phyloP scores from a whole-genome alignment of 2,113 vertebrate species.

The Ceyx margarethae region DNA sequence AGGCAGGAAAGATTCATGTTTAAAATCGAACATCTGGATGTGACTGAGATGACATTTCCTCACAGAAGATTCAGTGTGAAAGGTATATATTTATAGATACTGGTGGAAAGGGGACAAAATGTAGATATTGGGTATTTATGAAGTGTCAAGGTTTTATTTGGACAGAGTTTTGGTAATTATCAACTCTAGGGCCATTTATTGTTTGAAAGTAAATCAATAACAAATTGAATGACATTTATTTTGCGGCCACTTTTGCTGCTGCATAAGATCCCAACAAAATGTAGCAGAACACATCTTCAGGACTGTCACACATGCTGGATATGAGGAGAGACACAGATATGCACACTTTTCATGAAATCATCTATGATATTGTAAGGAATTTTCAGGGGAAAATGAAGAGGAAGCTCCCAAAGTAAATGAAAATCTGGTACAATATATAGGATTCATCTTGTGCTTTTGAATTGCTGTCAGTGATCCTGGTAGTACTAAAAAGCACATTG shows the following conservation, averaged over 20 bases:
- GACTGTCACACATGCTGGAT: neutral
- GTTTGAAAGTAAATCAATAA: slow-evolving; percentile 50
- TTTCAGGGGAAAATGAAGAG: neutral
- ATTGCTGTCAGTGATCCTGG: neutral
- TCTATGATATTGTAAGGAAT: neutral
- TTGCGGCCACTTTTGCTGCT: neutral
- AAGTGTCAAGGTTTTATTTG: slow-evolving; percentile 12
- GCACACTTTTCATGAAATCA: neutral
- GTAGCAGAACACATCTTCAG: neutral
- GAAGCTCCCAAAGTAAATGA: neutral
- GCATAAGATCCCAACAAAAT: neutral
- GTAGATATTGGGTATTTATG: slow-evolving; percentile 26
- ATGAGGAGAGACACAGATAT: rapidly evolving
- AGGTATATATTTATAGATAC: slow-evolving; percentile 41
- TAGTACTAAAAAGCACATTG: neutral
- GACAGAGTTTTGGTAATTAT: slow-evolving; percentile 26
- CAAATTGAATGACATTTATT: slow-evolving; percentile 42
- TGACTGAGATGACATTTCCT: neutral
- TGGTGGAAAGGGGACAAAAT: neutral
- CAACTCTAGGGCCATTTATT: slow-evolving; percentile 12
- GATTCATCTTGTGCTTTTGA: neutral
- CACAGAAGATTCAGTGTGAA: slow-evolving; percentile 40
- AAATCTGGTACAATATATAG: neutral
- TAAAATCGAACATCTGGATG: slow-evolving; percentile 30
- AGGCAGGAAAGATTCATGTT: slow-evolving; percentile 35